Base-by-base conservation (phyloP, 2,888 invertebrate species). In the Drosophila kuntzei region DNA sequence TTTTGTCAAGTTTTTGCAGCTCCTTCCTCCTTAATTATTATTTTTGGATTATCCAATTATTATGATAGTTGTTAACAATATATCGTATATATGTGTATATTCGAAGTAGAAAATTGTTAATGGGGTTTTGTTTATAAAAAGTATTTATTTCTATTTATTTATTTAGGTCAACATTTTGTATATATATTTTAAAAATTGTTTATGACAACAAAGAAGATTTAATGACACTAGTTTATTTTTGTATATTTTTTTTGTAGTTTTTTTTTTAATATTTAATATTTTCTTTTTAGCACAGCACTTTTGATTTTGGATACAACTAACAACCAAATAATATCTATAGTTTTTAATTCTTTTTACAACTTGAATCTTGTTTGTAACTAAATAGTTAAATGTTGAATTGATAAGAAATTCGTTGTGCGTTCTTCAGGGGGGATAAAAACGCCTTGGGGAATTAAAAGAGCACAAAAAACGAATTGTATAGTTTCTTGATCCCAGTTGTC, bases 401-500 rank as follows among this genome's bases (percentile, higher is more conserved):
- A 72, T 67, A 60, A 68, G 58, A 67, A 79, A 76, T 77, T 84
- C 75, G 77, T 84, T 83, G 84, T 87, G 87, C 87, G 84, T 77
- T 74, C 68, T 74, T 80, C 43, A 55, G 51, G 61, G 61, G 25
- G 29, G 12, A 36, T 36, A 50, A 46, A 46, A 66, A 66, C 71
- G 37, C 55, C 8, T 1, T 44, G 20, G 57, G 47, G 54, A 90
- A 93, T 96, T 96, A 96, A 93, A 96, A 96, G 92, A 96, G 94
- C 81, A 96, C 96, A 92, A 96, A 96, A 93, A 96, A 96, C 71
- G 96, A 96, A 93, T 96, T 96, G 93, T 96, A 96, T 91, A 96
- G 93, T 93, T 96, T 96, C 93, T 96, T 96, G 90, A 96, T 96
- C 71, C 96, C 96, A 50, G 96, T 96, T 25, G 96, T 96, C 92